A percentile compares a stretch with the other conserved stretches of the same genome.
phyloP scores from a whole-genome alignment of 2,797 vertebrate genomes.

The Spea hammondii region DNA sequence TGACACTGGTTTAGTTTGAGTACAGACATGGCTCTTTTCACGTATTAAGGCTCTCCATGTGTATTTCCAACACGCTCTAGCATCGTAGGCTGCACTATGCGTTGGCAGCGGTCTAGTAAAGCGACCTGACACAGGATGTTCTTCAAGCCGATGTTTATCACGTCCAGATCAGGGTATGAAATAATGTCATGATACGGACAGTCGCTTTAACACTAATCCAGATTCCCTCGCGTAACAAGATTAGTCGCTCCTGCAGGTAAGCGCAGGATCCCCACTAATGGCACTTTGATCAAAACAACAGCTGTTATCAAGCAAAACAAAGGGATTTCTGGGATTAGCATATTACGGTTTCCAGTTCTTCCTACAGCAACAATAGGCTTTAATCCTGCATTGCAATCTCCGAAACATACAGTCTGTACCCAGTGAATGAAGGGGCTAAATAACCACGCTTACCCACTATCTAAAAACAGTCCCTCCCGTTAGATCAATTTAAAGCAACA shows the following conservation, averaged over 20 bases:
- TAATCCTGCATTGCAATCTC: not conserved
- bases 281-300: not conserved
- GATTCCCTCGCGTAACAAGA: not conserved
- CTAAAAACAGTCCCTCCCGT: constrained; percentile 59
- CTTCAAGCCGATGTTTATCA: too few relatives aligned
- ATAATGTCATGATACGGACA: too few relatives aligned
- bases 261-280: not conserved
- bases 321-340: not conserved
- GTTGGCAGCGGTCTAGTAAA: too few relatives aligned
- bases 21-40: too few relatives aligned
- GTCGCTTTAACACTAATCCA: too few relatives aligned
- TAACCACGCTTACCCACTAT: constrained; percentile 53
- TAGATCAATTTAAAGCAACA: constrained; percentile 53
- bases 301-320: not conserved
- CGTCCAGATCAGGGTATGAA: too few relatives aligned
- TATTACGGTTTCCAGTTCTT: not conserved
- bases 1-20: too few relatives aligned
- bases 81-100: too few relatives aligned
- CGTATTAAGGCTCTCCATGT: too few relatives aligned
- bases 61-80: too few relatives aligned
- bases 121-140: too few relatives aligned
- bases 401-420: constrained; percentile 4
- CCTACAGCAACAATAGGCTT: not conserved
- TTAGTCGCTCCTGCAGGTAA: not conserved
- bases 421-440: constrained; percentile 45